A percentile compares a stretch with the other conserved stretches of the same genome.
phyloP scores from a whole-genome alignment of 2,888 invertebrate genomes.

The Zaprionus bogoriensis region DNA sequence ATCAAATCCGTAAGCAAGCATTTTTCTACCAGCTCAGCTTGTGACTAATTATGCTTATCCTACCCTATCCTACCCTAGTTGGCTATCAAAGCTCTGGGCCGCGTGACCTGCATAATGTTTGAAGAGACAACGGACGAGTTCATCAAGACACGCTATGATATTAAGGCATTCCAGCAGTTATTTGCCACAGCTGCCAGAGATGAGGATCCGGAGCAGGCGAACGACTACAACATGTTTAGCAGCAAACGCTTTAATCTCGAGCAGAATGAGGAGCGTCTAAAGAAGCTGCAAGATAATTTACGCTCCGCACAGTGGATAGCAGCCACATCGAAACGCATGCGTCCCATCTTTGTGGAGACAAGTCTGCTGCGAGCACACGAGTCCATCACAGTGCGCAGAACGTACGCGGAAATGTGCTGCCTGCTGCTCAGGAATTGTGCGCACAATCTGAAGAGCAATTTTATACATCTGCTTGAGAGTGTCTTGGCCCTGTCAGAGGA shows the following conservation, averaged over 20 bases:
- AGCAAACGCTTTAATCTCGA: constrained; percentile 49
- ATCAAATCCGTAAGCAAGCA: constrained; percentile 84
- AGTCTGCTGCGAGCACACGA: constrained; percentile 85
- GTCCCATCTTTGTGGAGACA: constrained; percentile 82
- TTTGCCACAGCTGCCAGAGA: background rate
- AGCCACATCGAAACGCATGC: constrained; percentile 79
- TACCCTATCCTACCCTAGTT: constrained; percentile 46
- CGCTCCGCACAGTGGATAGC: constrained; percentile 82
- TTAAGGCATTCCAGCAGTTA: constrained; percentile 26
- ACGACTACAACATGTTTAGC: constrained; percentile 53
- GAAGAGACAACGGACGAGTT: constrained; percentile 78
- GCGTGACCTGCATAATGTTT: constrained; percentile 79
- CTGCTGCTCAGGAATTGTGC: constrained; percentile 85
- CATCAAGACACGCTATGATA: constrained; percentile 56
- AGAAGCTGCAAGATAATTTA: constrained; percentile 64
- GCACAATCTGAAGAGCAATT: constrained; percentile 86
- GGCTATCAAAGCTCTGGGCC: constrained; percentile 76
- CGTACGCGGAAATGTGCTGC: constrained; percentile 85
- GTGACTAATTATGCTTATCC: background rate
- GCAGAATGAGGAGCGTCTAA: constrained; percentile 59
- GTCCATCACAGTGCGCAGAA: constrained; percentile 86
- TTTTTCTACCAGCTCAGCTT: too few species aligned
- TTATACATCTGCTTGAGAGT: constrained; percentile 86
- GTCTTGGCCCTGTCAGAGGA: constrained; percentile 88
- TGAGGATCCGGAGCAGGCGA: constrained; percentile 6